These are phyloP conservation scores for Pollenia angustigena DNA, from an alignment of 2,888 invertebrate genomes.

Conservation along the genomic window DNA sequence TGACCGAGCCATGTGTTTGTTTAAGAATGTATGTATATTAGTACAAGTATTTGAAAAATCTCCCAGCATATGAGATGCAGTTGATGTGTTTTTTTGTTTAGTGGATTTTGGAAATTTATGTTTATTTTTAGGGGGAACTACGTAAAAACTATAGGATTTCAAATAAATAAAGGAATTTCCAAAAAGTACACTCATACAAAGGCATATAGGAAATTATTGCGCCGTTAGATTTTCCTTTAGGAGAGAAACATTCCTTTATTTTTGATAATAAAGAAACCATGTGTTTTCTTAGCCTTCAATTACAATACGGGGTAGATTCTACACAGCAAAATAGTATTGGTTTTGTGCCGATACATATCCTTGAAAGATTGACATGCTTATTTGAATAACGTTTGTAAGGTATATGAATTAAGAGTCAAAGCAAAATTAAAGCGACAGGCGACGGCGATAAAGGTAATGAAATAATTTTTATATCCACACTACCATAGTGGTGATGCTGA, in stretches of 20 bases:
- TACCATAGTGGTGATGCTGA: too few relatives aligned
- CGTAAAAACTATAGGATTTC: constrained; percentile 27
- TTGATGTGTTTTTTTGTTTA: constrained; percentile 3
- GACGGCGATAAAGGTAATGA: background rate
- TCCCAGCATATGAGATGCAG: constrained; percentile 16
- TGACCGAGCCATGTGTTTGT: constrained; percentile 22
- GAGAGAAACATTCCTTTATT: constrained; percentile 8
- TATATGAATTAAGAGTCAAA: background rate
- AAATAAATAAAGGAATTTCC: constrained; percentile 35
- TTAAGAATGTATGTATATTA: background rate
- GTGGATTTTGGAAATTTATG: constrained; percentile 34
- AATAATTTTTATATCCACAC: too few relatives aligned
- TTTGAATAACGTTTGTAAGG: constrained; percentile 27
- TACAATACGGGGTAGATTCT: constrained; percentile 42
- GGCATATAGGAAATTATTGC: constrained; percentile 29
- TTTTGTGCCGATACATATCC: constrained; percentile 42
- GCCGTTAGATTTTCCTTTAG: constrained; percentile 44
- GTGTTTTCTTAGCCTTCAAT: constrained; percentile 56
- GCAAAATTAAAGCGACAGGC: constrained; percentile 8
- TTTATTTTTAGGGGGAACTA: constrained; percentile 38
- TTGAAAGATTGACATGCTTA: constrained; percentile 43
- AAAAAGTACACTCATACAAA: constrained; percentile 1
- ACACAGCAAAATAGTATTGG: constrained; percentile 5
- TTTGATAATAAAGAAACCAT: constrained; percentile 37
- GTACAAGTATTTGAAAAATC: constrained; percentile 8